Evolutionary conservation across 2,797 vertebrate species (phyloP).

Genomic region (Oryzias dopingdopingensis): DNA sequence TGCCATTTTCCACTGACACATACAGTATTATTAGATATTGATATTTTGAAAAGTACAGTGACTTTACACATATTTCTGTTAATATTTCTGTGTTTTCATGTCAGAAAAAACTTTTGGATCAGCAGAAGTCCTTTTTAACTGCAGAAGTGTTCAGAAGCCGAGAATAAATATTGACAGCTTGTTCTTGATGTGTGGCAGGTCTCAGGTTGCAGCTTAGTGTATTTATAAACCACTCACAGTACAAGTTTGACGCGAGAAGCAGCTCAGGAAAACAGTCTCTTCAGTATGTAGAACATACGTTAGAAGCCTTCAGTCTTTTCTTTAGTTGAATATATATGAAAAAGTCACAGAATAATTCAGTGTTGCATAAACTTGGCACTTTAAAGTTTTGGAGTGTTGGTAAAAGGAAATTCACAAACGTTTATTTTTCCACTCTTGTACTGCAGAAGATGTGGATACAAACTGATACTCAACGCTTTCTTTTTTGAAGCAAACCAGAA

Average conservation of each 20-base stretch:
- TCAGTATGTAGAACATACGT: no score
- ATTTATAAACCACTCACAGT: conserved; percentile 56
- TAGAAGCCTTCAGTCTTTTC: no score
- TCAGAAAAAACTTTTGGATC: not conserved
- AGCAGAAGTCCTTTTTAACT: conserved; percentile 20
- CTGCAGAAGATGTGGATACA: no score
- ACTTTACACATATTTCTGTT: not conserved
- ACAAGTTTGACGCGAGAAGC: conserved; percentile 1
- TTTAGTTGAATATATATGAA: conserved; percentile 4
- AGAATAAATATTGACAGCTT: conserved; percentile 67
- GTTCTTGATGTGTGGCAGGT: conserved; percentile 15
- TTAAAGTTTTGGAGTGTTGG: no score
- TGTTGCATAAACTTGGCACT: no score
- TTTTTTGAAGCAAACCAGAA: no score
- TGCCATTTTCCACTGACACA: not conserved
- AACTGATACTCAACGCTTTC: no score
- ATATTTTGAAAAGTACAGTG: not conserved
- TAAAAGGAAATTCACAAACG: no score
- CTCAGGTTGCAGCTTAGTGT: conserved; percentile 60
- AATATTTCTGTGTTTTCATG: not conserved
- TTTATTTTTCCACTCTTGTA: no score
- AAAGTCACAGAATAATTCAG: no score
- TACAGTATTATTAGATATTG: not conserved
- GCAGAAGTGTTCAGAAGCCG: conserved; percentile 30
- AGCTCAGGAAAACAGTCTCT: no score